phyloP scores from a whole-genome alignment of 2,888 invertebrate genomes.

The Silvanus unidentatus region DNA sequence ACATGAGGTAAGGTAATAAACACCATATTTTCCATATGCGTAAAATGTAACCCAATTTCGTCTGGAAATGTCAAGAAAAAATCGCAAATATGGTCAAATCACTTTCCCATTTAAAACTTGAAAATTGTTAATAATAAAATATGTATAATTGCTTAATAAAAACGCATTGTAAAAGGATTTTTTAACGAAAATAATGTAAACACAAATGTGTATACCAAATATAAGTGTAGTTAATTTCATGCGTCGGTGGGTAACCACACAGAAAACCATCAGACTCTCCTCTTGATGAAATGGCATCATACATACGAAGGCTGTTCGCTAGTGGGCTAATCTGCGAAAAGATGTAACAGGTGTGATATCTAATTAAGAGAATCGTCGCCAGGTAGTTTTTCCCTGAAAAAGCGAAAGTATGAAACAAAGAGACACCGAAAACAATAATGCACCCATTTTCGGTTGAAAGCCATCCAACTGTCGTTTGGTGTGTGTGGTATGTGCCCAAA shows the following conservation, averaged over 20 bases:
- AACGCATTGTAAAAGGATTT: constrained; percentile 8
- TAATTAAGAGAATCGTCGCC: constrained; percentile 28
- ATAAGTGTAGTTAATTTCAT: no score
- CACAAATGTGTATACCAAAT: constrained; percentile 26
- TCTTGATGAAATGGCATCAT: no score
- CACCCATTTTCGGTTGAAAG: constrained; percentile 17
- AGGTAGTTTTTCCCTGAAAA: constrained; percentile 12
- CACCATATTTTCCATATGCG: background rate
- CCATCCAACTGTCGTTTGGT: constrained; percentile 16
- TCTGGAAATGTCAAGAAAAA: constrained; percentile 8
- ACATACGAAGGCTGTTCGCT: constrained; percentile 9
- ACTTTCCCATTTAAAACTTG: constrained; percentile 19
- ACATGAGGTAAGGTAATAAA: background rate
- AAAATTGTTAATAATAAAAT: constrained; percentile 11
- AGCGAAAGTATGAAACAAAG: constrained; percentile 32
- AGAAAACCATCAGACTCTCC: no score
- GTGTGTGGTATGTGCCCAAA: constrained; percentile 30
- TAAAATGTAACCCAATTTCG: constrained; percentile 5
- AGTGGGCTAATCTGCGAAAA: constrained; percentile 20
- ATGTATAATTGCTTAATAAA: constrained; percentile 1
- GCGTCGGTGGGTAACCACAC: no score
- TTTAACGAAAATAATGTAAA: constrained; percentile 18
- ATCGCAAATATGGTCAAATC: constrained; percentile 6
- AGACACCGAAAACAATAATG: constrained; percentile 29
- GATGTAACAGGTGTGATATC: constrained; percentile 27